Conservation (phyloP, 1,140 invertebrate genomes). For the Ganaspis sp. region DNA sequence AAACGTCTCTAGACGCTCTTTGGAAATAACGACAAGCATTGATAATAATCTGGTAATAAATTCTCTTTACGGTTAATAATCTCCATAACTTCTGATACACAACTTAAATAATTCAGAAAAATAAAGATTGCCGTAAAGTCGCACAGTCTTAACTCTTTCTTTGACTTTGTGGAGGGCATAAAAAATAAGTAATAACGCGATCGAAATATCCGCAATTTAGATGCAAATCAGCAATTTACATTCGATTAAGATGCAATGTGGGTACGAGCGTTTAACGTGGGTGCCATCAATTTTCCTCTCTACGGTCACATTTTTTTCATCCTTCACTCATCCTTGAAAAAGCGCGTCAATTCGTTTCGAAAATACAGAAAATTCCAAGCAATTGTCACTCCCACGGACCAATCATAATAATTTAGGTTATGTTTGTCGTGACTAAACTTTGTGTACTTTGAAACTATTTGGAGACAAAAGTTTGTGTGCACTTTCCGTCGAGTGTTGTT, state of each 20-base stretch:
- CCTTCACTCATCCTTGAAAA: constrained; percentile 19
- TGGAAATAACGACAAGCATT: constrained; percentile 6
- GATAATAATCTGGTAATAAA: constrained; percentile 10
- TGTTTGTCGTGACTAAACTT: too few species aligned
- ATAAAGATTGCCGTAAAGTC: constrained; percentile 6
- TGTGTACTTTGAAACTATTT: too few species aligned
- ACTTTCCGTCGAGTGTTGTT: too few species aligned
- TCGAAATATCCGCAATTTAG: constrained; percentile 19
- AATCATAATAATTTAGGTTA: too few species aligned
- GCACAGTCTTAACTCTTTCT: constrained; percentile 1
- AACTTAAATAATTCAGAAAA: constrained; percentile 5
- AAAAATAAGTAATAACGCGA: constrained; percentile 27
- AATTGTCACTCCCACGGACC: not conserved
- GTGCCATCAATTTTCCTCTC: constrained; percentile 27
- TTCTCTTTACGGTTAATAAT: not conserved
- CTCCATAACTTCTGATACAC: constrained; percentile 13
- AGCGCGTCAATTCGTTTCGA: not conserved
- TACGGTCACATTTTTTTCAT: constrained; percentile 19
- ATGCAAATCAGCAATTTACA: constrained; percentile 29
- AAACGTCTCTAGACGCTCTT: not conserved
- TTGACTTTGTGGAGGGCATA: constrained; percentile 18
- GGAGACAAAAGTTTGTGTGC: too few species aligned
- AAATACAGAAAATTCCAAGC: not conserved
- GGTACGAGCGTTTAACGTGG: constrained; percentile 25
- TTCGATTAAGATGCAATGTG: constrained; percentile 30